These are phyloP conservation scores for Saturnia japonica DNA, from an alignment of 2,888 invertebrate genomes.

Conservation along the genomic window DNA sequence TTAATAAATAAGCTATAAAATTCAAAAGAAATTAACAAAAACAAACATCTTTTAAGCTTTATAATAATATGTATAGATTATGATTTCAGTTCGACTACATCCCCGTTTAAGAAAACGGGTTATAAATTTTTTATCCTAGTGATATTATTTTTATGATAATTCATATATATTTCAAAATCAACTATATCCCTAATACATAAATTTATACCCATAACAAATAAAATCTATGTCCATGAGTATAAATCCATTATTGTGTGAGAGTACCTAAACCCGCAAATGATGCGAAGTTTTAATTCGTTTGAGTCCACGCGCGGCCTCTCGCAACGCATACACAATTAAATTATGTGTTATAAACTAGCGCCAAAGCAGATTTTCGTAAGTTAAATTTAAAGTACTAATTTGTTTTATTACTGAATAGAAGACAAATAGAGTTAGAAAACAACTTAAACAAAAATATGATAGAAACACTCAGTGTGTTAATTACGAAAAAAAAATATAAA, in stretches of 20 bases:
- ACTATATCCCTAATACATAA: not conserved
- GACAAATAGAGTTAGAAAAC: not conserved
- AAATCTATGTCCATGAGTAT: not conserved
- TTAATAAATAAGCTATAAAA: too few relatives aligned
- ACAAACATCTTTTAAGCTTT: too few relatives aligned
- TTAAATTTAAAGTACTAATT: not conserved
- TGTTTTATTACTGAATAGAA: not conserved
- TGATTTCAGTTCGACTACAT: too few relatives aligned
- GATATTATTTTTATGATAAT: too few relatives aligned
- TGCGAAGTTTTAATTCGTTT: conserved; percentile 25
- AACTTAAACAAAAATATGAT: not conserved
- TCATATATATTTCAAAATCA: too few relatives aligned
- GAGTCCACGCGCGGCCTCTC: conserved; percentile 26
- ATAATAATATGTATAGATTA: too few relatives aligned
- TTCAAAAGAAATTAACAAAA: too few relatives aligned
- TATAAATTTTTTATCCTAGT: too few relatives aligned
- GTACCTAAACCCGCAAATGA: not conserved
- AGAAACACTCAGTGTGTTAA: not conserved
- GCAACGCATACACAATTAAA: conserved; percentile 30
- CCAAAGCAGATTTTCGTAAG: not conserved
- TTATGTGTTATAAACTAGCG: not conserved
- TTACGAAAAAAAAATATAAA: not conserved
- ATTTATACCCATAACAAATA: not conserved
- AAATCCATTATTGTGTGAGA: conserved; percentile 1
- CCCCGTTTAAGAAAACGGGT: too few relatives aligned